Conservation (phyloP, 1,140 invertebrate genomes). For the Aphis gossypii region DNA sequence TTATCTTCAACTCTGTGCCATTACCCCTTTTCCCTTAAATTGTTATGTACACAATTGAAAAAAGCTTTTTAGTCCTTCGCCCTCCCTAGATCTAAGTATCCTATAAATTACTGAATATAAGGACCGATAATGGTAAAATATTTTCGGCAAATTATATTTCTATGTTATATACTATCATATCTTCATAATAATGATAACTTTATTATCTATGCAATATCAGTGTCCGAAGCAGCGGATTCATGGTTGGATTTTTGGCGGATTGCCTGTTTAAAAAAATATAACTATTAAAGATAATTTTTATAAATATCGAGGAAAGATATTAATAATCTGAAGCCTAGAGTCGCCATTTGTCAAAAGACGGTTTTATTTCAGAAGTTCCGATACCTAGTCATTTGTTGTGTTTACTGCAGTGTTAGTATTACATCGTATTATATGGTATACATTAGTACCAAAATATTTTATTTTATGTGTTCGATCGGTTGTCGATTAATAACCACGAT, state of each 20-base stretch:
- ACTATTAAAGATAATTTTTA: neutral
- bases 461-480: neutral
- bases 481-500: neutral
- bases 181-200: neutral
- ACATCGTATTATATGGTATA: neutral
- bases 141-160: neutral
- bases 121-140: neutral
- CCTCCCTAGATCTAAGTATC: neutral
- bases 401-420: neutral
- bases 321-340: too few relatives aligned
- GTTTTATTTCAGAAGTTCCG: neutral
- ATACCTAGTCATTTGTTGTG: neutral
- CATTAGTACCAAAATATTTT: neutral
- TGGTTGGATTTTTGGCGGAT: neutral
- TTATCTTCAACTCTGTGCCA: neutral
- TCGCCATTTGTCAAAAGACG: neutral
- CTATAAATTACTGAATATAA: neutral
- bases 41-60: neutral
- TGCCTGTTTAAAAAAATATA: neutral
- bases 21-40: neutral
- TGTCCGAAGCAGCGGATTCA: neutral
- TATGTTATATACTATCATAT: neutral
- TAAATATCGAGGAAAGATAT: neutral
- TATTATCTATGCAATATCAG: neutral
- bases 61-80: neutral